These are phyloP conservation scores for Tortricodes alternella DNA, from an alignment of 2,888 invertebrate genomes.

Conservation along the genomic window DNA sequence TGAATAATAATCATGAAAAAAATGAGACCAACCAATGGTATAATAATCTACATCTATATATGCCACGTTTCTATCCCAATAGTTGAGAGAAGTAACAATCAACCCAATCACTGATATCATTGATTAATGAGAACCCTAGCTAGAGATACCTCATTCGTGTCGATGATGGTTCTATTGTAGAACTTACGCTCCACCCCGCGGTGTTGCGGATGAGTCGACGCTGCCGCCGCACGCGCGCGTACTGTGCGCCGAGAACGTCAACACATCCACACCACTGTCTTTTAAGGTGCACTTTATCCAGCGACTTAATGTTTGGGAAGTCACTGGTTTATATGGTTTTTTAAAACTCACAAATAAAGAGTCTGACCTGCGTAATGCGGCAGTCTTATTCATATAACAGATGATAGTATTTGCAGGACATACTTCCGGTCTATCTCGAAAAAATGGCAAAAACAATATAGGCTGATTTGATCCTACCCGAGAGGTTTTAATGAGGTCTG, in stretches of 20 bases:
- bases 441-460: neutral
- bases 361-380: neutral
- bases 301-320: slow-evolving; percentile 34
- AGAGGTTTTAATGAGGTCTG: too few species aligned
- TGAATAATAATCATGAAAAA: too few species aligned
- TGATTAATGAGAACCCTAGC: too few species aligned
- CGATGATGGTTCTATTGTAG: slow-evolving; percentile 34
- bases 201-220: slow-evolving; percentile 33
- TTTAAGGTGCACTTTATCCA: slow-evolving; percentile 34
- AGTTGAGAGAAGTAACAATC: too few species aligned
- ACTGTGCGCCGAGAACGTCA: slow-evolving; percentile 35
- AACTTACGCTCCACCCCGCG: slow-evolving; percentile 36
- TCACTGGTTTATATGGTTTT: slow-evolving; percentile 29
- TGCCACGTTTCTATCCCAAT: too few species aligned
- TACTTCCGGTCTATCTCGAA: neutral
- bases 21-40: too few species aligned
- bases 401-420: neutral
- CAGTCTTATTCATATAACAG: neutral
- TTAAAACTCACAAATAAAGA: slow-evolving; percentile 19
- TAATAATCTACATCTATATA: too few species aligned
- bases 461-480: too few species aligned
- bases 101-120: too few species aligned
- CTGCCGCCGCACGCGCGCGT: slow-evolving; percentile 34
- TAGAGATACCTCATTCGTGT: too few species aligned
- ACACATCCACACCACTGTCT: slow-evolving; percentile 32